These are phyloP conservation scores for Morone chrysops DNA, from an alignment of 2,113 vertebrate species.

Conservation along the genomic window DNA sequence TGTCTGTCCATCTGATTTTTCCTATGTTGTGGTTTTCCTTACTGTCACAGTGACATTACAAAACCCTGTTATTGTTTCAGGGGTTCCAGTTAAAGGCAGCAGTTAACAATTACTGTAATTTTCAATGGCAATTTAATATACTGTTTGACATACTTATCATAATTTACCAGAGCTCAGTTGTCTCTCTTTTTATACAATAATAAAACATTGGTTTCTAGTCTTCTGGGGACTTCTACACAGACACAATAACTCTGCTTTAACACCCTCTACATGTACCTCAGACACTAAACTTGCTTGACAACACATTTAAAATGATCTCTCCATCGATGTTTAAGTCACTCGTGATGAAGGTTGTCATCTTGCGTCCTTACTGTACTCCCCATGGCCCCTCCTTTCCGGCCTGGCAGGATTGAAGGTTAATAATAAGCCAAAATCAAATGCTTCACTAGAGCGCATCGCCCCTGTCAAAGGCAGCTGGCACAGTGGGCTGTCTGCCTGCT, in stretches of 20 bases:
- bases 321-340: constrained; percentile 31
- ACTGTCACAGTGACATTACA: constrained; percentile 19
- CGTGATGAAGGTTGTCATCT: constrained; percentile 50
- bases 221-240: neutral
- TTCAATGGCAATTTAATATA: neutral
- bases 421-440: constrained; percentile 71
- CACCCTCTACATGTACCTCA: neutral
- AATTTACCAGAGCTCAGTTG: neutral
- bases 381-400: neutral
- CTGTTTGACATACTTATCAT: neutral
- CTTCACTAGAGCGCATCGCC: constrained; percentile 61
- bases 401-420: constrained; percentile 59
- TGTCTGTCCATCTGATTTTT: constrained; percentile 46
- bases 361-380: constrained; percentile 20
- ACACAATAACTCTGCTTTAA: neutral
- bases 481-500: constrained; percentile 28
- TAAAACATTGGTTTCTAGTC: neutral
- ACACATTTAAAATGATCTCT: constrained; percentile 4
- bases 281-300: neutral
- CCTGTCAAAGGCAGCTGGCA: constrained; percentile 56
- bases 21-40: constrained; percentile 18
- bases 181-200: no score
- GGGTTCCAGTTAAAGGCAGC: neutral
- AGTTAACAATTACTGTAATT: neutral
- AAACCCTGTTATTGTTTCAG: neutral